Evolutionary conservation across 1,140 invertebrate genomes (phyloP).

Genomic region (Maconellicoccus hirsutus): DNA sequence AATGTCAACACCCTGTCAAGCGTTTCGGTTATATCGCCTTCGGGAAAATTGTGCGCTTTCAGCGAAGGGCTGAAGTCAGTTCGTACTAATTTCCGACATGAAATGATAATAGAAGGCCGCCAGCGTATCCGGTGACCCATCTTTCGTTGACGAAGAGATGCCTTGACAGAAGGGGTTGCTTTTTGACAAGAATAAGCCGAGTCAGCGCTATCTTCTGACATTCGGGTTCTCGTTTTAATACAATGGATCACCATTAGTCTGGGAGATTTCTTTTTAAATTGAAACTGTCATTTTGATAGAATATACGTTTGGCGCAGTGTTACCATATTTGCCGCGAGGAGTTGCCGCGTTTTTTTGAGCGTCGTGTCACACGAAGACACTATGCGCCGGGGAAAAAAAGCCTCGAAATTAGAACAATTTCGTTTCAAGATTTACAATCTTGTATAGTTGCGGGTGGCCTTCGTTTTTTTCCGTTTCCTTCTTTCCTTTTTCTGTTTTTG

Average conservation of each 20-base stretch:
- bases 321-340: no score
- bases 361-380: no score
- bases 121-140: constrained; percentile 11
- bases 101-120: constrained; percentile 16
- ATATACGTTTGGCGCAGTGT: neutral
- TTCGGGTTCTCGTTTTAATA: constrained; percentile 13
- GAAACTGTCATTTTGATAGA: constrained; percentile 14
- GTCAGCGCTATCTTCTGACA: constrained; percentile 11
- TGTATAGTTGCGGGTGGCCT: neutral
- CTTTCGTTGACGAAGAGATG: constrained; percentile 14
- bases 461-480: neutral
- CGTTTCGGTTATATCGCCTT: constrained; percentile 11
- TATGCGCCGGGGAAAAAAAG: no score
- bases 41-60: neutral
- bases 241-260: constrained; percentile 18
- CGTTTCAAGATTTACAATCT: constrained; percentile 9
- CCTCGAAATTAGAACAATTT: neutral
- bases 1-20: constrained; percentile 22
- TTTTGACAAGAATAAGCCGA: constrained; percentile 18
- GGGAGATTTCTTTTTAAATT: constrained; percentile 19
- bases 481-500: neutral
- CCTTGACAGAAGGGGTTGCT: constrained; percentile 8
- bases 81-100: constrained; percentile 13
- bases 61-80: neutral
- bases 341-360: no score